A percentile compares a stretch with the other conserved stretches of the same genome.
These are phyloP conservation scores for Halcyon senegalensis DNA, from an alignment of 2,113 vertebrate species.

Conservation along the genomic window DNA sequence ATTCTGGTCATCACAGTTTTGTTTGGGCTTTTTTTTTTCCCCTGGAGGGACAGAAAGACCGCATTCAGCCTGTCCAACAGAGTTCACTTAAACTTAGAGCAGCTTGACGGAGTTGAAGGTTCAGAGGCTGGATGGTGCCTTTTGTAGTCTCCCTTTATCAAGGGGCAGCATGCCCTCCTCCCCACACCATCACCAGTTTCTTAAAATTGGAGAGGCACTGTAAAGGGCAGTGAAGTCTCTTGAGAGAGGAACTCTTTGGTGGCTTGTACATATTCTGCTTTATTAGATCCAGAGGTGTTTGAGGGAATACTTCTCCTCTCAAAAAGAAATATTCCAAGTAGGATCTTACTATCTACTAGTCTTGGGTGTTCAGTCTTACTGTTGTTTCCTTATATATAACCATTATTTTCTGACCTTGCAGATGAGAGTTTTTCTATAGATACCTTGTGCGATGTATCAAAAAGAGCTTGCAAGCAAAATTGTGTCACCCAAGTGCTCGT, in stretches of 20 bases:
- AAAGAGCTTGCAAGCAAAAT: background rate
- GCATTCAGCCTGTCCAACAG: background rate
- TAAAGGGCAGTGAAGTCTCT: background rate
- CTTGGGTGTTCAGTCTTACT: background rate
- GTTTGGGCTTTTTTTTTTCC: background rate
- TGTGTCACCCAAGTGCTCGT: background rate
- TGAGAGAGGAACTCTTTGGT: background rate
- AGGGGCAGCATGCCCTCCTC: too few relatives aligned
- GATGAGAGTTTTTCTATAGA: background rate
- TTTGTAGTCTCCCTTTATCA: background rate
- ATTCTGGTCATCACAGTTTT: background rate
- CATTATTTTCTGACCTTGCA: background rate
- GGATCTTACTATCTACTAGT: background rate
- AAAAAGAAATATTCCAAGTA: background rate
- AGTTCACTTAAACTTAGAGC: background rate
- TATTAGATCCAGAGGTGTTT: background rate
- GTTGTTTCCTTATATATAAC: background rate
- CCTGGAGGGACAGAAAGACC: background rate
- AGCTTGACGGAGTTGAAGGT: background rate
- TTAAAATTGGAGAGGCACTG: background rate
- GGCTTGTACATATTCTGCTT: background rate
- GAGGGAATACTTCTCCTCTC: background rate
- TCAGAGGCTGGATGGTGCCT: background rate
- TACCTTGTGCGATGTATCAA: background rate
- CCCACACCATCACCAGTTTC: accelerated